Percentiles rank a stretch among this genome's conserved stretches.
Evolutionary conservation across 2,797 vertebrate species (phyloP).

Genomic region (Nothura maculosa): DNA sequence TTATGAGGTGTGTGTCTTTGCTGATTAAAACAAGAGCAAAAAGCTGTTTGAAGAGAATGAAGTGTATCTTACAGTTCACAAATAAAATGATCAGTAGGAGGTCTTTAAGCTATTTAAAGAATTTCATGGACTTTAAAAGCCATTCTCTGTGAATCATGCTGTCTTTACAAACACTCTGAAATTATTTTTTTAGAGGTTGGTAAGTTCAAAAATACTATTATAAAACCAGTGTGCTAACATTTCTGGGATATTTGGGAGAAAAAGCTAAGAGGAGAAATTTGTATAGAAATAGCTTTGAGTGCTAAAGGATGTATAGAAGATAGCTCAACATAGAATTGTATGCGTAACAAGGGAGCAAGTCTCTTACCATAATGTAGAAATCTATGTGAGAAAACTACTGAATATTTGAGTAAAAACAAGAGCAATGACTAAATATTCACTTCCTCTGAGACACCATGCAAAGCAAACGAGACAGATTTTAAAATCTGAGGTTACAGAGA

Average conservation of each 20-base stretch:
- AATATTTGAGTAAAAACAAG: not conserved
- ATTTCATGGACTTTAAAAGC: slow-evolving; percentile 55
- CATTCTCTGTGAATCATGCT: slow-evolving; percentile 15
- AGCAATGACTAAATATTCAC: not conserved
- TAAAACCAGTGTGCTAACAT: not conserved
- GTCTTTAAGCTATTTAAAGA: slow-evolving; percentile 62
- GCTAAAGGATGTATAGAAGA: not conserved
- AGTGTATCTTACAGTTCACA: slow-evolving; percentile 46
- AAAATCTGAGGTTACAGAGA: not conserved
- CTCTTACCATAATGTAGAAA: not conserved
- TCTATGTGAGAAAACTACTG: not conserved
- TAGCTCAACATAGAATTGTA: not conserved
- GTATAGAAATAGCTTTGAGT: not conserved
- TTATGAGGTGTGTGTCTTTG: not conserved
- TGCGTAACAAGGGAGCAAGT: not conserved
- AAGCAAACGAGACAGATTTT: not conserved
- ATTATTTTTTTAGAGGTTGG: slow-evolving; percentile 42
- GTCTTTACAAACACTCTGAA: slow-evolving; percentile 3
- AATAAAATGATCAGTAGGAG: slow-evolving; percentile 47
- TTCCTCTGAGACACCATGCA: not conserved
- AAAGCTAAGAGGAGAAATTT: not conserved
- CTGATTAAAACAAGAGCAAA: slow-evolving; percentile 27
- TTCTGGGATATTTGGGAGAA: slow-evolving; percentile 21
- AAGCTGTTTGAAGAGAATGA: slow-evolving; percentile 1
- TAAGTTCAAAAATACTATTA: slow-evolving; percentile 36